Conservation (phyloP, 1,140 invertebrate species). For the Bombus breviceps region DNA sequence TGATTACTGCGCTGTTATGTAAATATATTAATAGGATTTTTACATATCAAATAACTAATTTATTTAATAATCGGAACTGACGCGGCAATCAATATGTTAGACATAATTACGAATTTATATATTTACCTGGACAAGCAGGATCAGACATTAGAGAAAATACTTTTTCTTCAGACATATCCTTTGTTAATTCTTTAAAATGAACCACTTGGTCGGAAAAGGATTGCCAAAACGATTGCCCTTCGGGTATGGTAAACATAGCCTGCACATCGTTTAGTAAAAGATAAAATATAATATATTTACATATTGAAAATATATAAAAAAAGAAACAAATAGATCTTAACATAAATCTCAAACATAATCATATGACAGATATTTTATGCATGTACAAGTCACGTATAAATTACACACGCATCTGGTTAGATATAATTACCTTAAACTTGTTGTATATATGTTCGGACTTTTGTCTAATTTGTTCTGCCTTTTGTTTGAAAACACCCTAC, state of each 20-base stretch:
- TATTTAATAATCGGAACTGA: neutral
- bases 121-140: slow-evolving; percentile 75
- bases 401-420: slow-evolving; percentile 22
- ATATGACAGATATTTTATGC: neutral
- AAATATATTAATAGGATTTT: neutral
- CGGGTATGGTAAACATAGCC: slow-evolving; percentile 82
- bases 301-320: neutral
- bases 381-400: neutral
- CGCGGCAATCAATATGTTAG: neutral
- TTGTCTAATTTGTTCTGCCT: slow-evolving; percentile 86
- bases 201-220: slow-evolving; percentile 84
- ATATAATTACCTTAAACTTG: slow-evolving; percentile 84
- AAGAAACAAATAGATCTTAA: neutral
- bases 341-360: neutral
- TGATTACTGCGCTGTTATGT: neutral
- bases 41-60: neutral
- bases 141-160: slow-evolving; percentile 83
- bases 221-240: slow-evolving; percentile 84
- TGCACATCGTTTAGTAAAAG: slow-evolving; percentile 60
- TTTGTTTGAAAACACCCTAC: slow-evolving; percentile 84
- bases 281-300: slow-evolving; percentile 48
- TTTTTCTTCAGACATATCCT: slow-evolving; percentile 84
- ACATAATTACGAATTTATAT: neutral
- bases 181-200: slow-evolving; percentile 84
- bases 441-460: slow-evolving; percentile 87